Evolutionary conservation across 2,797 vertebrate species (phyloP).

Genomic region (Myoxocephalus aenaeus): DNA sequence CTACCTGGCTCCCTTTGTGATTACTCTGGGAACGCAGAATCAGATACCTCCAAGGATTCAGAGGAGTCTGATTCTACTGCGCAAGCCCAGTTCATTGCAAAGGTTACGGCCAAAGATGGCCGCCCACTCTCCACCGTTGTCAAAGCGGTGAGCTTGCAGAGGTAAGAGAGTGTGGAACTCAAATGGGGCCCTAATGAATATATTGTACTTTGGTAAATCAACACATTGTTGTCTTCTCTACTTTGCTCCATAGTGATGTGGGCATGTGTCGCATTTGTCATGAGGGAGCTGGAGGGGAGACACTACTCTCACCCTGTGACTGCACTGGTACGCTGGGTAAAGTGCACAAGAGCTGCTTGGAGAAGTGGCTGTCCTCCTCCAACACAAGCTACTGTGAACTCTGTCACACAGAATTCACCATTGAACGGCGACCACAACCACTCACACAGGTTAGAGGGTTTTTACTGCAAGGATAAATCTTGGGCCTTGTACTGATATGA

Average conservation of each 20-base stretch:
- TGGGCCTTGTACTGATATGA: background rate
- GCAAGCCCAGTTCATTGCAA: conserved; percentile 91
- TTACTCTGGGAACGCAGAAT: conserved; percentile 86
- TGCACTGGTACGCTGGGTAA: conserved; percentile 96
- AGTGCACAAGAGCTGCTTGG: conserved; percentile 99
- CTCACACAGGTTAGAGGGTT: conserved; percentile 90
- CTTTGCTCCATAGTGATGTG: conserved; percentile 84
- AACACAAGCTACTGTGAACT: conserved; percentile 99
- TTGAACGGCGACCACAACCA: conserved; percentile 93
- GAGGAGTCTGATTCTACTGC: conserved; percentile 87
- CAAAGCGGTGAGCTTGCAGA: conserved; percentile 92
- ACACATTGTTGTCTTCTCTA: background rate
- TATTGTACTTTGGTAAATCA: conserved; percentile 6
- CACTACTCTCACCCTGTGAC: conserved; percentile 93
- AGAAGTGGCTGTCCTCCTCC: conserved; percentile 98
- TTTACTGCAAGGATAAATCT: background rate
- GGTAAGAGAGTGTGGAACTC: conserved; percentile 79
- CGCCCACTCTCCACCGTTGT: conserved; percentile 93
- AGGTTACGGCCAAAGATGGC: conserved; percentile 95
- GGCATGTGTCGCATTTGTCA: conserved; percentile 99
- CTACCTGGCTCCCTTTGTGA: conserved; percentile 94
- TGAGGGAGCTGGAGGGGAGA: conserved; percentile 93
- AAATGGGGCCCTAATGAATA: background rate
- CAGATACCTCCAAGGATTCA: conserved; percentile 90
- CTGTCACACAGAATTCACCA: conserved; percentile 97